phyloP scores from a whole-genome alignment of 2,888 invertebrate species.

The Silvanus unidentatus region DNA sequence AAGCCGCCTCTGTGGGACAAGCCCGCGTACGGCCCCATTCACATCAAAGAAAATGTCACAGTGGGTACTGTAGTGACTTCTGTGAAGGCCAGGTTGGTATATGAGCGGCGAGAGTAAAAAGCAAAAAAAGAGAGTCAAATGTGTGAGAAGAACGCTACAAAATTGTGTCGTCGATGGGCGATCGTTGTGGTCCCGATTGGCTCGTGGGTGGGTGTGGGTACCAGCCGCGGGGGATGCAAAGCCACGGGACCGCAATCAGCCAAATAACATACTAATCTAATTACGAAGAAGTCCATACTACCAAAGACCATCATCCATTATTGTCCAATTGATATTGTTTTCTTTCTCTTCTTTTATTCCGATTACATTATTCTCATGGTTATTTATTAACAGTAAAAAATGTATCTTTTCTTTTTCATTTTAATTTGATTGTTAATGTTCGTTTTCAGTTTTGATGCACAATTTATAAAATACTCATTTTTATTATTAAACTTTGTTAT shows the following conservation, averaged over 20 bases:
- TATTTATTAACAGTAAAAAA: no score
- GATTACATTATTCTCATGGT: no score
- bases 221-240: conserved; percentile 18
- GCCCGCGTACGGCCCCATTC: conserved; percentile 93
- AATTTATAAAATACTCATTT: no score
- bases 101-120: conserved; percentile 12
- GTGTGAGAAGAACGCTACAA: conserved; percentile 34
- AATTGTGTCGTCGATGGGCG: conserved; percentile 13
- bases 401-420: no score
- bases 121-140: no score
- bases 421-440: no score
- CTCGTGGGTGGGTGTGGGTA: conserved; percentile 32
- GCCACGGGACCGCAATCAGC: conserved; percentile 34
- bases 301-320: conserved; percentile 23
- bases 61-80: conserved; percentile 97
- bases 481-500: no score
- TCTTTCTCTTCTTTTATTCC: neutral
- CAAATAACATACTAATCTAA: conserved; percentile 3
- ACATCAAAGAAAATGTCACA: conserved; percentile 98
- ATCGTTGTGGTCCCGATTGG: conserved; percentile 21
- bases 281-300: conserved; percentile 23
- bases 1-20: conserved; percentile 96
- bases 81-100: conserved; percentile 97
- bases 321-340: conserved; percentile 15
- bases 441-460: no score